Conservation (phyloP, 2,888 invertebrate species). For the Phymatocera aterrima region DNA sequence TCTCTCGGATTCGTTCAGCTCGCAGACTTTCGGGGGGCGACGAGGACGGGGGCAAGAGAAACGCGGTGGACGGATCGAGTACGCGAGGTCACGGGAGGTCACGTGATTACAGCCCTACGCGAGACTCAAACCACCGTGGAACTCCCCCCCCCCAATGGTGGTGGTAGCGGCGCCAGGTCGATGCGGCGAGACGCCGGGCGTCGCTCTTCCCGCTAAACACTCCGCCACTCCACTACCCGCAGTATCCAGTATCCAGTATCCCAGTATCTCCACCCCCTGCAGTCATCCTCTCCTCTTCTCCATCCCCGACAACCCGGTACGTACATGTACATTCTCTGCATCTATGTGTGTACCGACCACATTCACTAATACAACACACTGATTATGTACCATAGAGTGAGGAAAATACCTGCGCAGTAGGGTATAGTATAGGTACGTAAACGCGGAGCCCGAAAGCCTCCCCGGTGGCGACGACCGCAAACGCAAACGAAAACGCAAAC, state of each 20-base stretch:
- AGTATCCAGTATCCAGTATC: constrained; percentile 33
- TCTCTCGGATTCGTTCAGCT: constrained; percentile 51
- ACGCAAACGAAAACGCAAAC: background rate
- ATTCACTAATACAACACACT: constrained; percentile 19
- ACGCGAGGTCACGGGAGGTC: constrained; percentile 64
- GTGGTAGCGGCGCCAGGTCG: constrained; percentile 64
- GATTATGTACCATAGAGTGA: background rate
- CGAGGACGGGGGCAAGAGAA: constrained; percentile 49
- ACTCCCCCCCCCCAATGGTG: constrained; percentile 1
- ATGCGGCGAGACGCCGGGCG: constrained; percentile 74
- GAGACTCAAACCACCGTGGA: constrained; percentile 31
- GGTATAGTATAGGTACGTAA: too few relatives aligned
- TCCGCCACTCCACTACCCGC: constrained; percentile 56
- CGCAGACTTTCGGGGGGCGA: constrained; percentile 60
- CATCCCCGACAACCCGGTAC: background rate
- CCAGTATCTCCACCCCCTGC: too few relatives aligned
- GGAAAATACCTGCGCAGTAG: constrained; percentile 31
- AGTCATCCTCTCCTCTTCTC: constrained; percentile 26
- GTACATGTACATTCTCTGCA: too few relatives aligned
- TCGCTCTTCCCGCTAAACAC: constrained; percentile 69
- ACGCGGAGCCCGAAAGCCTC: background rate
- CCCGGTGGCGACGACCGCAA: constrained; percentile 23
- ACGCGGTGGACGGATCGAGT: constrained; percentile 53
- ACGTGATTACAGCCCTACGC: constrained; percentile 54
- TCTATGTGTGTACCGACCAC: constrained; percentile 9